Evolutionary conservation across 2,113 vertebrate genomes (phyloP), one percentile per base, ranked within the genome.

Genomic region (Pleuronectes platessa): DNA sequence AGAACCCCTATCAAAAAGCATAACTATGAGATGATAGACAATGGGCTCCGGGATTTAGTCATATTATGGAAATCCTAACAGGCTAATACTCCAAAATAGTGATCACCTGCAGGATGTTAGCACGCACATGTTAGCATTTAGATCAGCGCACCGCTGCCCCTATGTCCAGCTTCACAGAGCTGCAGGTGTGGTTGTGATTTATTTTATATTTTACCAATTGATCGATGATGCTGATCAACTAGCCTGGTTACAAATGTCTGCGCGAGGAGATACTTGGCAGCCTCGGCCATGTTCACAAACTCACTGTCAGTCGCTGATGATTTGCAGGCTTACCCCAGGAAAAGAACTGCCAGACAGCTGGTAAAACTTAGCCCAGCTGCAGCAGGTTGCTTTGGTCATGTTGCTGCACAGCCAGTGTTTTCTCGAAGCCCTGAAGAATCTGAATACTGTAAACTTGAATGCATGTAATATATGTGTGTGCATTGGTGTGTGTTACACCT

Each of bases 401-500:
- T 58, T 11, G 15, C 47, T 26, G 40, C 12, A 42, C 53, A 27
- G 11, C 21, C 14, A 23, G 54, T 21, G n/a, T 56, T 56, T 68
- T 20, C 27, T 26, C 4, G 11, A 6, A 40, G 18, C 4, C 9
- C 4, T 63, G 37, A 51, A 27, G 40, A 40, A 53, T 59, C 35
- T 79, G 8, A 55, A 49, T 18, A 0, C 14, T 65, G 47, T 15
- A 47, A 31, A 42, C 40, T 20, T 47, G 2, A 45, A 37, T 26
- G 20, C 13, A 37, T 66, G 24, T 45, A 8, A 20, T 40, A 40
- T 27, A 35, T 65, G 45, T 60, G 37, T 15, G 51, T 62, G 18
- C 17, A 20, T 51, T 23, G 58, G 61, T 72, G 59, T 72, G 21
- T 56, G 23, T 69, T 76, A 74, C 42, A 79, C 81, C 61, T 72